Evolutionary conservation across 1,140 invertebrate species (phyloP).

Genomic region (Neelides sp.): DNA sequence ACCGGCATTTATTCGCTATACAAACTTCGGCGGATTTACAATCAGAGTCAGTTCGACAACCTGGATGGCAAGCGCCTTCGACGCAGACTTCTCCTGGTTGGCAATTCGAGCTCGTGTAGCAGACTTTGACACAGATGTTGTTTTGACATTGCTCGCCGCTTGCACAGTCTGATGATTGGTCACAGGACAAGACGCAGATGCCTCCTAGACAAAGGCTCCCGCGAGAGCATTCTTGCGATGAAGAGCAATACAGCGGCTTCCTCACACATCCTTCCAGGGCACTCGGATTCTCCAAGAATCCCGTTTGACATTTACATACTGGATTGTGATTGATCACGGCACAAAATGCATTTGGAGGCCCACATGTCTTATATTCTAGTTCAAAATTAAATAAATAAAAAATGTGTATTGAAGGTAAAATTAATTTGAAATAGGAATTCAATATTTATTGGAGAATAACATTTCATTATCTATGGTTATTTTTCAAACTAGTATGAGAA

Average conservation of each 20-base stretch:
- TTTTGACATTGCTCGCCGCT: slow-evolving; percentile 68
- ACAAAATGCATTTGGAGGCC: slow-evolving; percentile 63
- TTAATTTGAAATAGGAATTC: too few species aligned
- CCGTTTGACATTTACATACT: slow-evolving; percentile 59
- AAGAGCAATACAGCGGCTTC: slow-evolving; percentile 52
- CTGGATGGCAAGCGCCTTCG: slow-evolving; percentile 64
- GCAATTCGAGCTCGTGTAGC: slow-evolving; percentile 77
- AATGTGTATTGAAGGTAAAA: too few species aligned
- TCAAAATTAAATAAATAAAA: too few species aligned
- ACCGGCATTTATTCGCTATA: slow-evolving; percentile 60
- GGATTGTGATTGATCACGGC: slow-evolving; percentile 25
- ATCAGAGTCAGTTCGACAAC: slow-evolving; percentile 66
- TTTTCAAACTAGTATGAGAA: too few species aligned
- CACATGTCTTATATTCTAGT: too few species aligned
- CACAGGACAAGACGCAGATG: slow-evolving; percentile 60
- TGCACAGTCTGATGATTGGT: slow-evolving; percentile 55
- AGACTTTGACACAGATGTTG: slow-evolving; percentile 66
- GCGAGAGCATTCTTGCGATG: slow-evolving; percentile 49
- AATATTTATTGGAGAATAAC: too few species aligned
- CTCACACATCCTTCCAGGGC: slow-evolving; percentile 74
- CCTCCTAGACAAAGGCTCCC: slow-evolving; percentile 59
- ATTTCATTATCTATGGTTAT: too few species aligned
- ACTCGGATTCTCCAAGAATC: slow-evolving; percentile 75
- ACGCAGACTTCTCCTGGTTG: slow-evolving; percentile 73
- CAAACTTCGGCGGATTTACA: slow-evolving; percentile 69